Conservation (phyloP, 1,140 invertebrate genomes). For the Cylas formicarius region DNA sequence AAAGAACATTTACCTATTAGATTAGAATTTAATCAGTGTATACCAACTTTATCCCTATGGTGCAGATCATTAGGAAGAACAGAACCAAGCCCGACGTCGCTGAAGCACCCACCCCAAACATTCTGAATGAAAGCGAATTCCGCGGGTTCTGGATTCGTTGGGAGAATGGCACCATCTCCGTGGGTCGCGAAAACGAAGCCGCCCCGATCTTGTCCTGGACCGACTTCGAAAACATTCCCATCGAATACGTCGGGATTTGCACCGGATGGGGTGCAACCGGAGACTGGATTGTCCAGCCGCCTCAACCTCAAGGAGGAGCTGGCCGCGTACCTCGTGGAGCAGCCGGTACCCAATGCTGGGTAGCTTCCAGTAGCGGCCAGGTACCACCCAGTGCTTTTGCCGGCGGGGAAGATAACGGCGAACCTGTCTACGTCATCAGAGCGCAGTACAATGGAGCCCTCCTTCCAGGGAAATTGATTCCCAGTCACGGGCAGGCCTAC, state of each 20-base stretch:
- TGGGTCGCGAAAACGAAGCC: conserved; percentile 61
- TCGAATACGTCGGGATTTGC: conserved; percentile 69
- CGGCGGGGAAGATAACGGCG: conserved; percentile 65
- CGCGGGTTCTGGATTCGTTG: conserved; percentile 79
- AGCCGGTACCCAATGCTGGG: conserved; percentile 51
- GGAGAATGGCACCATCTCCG: conserved; percentile 57
- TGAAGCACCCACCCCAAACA: conserved; percentile 60
- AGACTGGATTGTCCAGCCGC: conserved; percentile 68
- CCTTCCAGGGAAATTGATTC: conserved; percentile 70
- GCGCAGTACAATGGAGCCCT: conserved; percentile 54
- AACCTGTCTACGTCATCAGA: conserved; percentile 65
- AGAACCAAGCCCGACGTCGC: conserved; percentile 69
- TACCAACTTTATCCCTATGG: too few species aligned
- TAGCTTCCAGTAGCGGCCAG: conserved; percentile 53
- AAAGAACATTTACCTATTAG: too few species aligned
- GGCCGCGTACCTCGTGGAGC: conserved; percentile 33
- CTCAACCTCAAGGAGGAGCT: conserved; percentile 5
- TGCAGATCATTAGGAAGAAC: conserved; percentile 59
- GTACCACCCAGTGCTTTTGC: conserved; percentile 64
- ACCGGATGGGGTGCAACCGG: conserved; percentile 79
- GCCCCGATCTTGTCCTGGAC: conserved; percentile 62
- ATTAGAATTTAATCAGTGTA: too few species aligned
- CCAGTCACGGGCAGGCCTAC: conserved; percentile 65
- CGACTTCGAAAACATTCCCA: conserved; percentile 60
- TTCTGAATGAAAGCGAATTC: conserved; percentile 62